Percentiles rank a stretch among this genome's conserved stretches.
Conservation (phyloP, 2,113 vertebrate genomes). For the Zapornia atra region DNA sequence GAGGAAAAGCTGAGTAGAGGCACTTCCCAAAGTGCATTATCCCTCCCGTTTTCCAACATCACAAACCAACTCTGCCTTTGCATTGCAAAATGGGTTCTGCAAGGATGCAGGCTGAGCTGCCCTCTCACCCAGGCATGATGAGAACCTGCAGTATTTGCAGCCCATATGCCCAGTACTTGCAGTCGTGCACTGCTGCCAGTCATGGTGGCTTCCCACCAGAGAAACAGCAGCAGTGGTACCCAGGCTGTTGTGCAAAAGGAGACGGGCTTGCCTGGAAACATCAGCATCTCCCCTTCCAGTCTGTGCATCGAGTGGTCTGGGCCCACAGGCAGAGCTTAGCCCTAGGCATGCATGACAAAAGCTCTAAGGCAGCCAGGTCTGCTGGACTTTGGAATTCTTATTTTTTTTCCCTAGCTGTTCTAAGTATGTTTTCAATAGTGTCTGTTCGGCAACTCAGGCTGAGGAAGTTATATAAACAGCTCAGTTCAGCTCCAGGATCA, state of each 20-base stretch:
- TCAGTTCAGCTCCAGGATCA: background rate
- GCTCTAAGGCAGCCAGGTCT: background rate
- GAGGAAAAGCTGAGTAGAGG: background rate
- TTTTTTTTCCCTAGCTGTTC: background rate
- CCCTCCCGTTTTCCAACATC: background rate
- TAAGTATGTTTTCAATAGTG: background rate
- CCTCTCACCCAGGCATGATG: background rate
- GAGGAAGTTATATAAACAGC: constrained; percentile 28
- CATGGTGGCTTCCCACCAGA: background rate
- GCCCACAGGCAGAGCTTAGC: background rate
- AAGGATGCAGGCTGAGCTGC: background rate
- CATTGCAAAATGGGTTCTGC: background rate
- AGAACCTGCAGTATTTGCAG: background rate
- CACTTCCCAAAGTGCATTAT: background rate
- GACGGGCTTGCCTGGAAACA: background rate
- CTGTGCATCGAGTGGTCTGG: fast-evolving
- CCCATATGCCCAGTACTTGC: fast-evolving
- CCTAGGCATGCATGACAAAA: background rate
- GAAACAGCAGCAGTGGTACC: background rate
- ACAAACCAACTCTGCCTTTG: background rate
- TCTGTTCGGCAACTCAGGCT: background rate
- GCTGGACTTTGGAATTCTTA: background rate
- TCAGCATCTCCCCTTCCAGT: background rate
- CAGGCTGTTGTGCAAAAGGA: background rate
- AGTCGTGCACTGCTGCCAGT: background rate